phyloP scores from a whole-genome alignment of 37 sponge, comb jelly and placozoan genomes.

The Axinella damicornis region DNA sequence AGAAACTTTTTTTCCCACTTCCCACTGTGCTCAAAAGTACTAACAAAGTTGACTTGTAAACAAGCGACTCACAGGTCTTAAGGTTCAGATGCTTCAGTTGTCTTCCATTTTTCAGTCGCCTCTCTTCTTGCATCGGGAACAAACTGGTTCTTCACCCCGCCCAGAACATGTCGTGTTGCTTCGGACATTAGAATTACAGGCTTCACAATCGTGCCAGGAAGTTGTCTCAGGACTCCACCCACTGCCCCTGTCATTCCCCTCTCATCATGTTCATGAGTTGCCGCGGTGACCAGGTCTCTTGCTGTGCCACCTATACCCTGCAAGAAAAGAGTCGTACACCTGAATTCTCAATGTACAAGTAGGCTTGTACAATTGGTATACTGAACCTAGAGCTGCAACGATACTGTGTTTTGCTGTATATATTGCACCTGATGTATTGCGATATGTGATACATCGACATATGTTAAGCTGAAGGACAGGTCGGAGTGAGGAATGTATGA shows the following conservation, averaged over 20 bases:
- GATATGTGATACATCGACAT: too few species aligned
- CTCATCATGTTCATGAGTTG: conserved; percentile 73
- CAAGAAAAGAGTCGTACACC: background rate
- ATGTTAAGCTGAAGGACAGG: too few species aligned
- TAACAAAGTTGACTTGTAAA: background rate
- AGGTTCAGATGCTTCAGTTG: conserved; percentile 1
- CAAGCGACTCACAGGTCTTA: background rate
- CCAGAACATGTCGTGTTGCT: conserved; percentile 86
- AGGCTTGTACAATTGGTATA: too few species aligned
- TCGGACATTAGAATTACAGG: conserved; percentile 87
- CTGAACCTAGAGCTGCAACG: too few species aligned
- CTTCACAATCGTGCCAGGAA: conserved; percentile 80
- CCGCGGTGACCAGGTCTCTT: conserved; percentile 54
- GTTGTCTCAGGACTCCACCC: conserved; percentile 81
- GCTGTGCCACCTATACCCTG: conserved; percentile 90
- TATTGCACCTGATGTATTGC: too few species aligned
- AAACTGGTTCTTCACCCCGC: conserved; percentile 92
- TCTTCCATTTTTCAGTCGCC: conserved; percentile 78
- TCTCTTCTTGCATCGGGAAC: conserved; percentile 89
- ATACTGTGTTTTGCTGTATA: too few species aligned
- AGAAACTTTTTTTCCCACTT: background rate
- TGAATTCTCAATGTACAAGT: background rate
- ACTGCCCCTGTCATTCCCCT: conserved; percentile 85
- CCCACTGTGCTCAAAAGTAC: background rate
- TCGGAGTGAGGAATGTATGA: too few species aligned